Conservation (phyloP, 2,113 vertebrate genomes). For the Tamias sibiricus region DNA sequence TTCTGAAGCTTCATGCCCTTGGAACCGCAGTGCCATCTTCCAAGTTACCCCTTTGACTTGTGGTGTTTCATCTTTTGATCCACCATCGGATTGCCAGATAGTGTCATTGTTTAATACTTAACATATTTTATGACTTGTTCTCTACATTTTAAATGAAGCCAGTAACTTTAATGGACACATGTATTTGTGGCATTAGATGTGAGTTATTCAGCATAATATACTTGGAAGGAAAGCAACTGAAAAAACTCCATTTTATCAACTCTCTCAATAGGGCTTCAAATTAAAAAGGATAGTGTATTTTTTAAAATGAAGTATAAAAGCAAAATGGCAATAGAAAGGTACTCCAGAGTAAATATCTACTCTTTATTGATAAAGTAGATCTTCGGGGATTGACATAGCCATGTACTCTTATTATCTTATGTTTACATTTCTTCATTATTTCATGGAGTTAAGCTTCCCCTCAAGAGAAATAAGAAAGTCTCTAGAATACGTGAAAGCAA, state of each 20-base stretch:
- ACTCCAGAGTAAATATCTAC: neutral
- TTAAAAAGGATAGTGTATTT: neutral
- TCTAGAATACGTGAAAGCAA: neutral
- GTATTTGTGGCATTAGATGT: neutral
- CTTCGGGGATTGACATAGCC: neutral
- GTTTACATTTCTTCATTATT: neutral
- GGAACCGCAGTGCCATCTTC: neutral
- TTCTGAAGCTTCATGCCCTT: neutral
- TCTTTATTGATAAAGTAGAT: neutral
- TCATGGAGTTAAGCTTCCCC: neutral
- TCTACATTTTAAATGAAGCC: slow-evolving; percentile 6
- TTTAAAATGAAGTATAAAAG: neutral
- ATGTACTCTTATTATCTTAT: neutral
- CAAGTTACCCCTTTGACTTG: neutral
- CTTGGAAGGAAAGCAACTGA: neutral
- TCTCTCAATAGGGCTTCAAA: neutral
- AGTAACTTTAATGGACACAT: neutral
- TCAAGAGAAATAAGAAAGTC: neutral
- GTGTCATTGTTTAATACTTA: neutral
- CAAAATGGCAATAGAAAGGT: neutral
- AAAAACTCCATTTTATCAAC: neutral
- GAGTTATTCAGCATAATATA: neutral
- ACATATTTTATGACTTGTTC: neutral
- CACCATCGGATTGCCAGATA: neutral
- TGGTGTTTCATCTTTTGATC: neutral